phyloP scores from a whole-genome alignment of 2,113 vertebrate genomes.

The Mionectes macconnelli region DNA sequence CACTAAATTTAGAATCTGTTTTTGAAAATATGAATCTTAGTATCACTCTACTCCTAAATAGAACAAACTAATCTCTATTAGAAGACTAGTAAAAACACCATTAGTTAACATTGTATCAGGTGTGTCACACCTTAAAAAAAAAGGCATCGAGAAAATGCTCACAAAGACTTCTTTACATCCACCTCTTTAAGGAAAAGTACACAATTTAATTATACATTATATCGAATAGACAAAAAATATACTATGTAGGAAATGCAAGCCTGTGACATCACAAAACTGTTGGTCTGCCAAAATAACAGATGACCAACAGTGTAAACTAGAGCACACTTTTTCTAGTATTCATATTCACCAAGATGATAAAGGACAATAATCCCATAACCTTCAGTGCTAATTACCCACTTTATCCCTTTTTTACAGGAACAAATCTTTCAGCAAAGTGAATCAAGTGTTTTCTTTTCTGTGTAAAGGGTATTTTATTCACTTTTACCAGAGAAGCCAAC shows the following conservation, averaged over 20 bases:
- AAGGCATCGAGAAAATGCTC: background rate
- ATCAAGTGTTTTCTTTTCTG: background rate
- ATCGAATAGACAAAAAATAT: background rate
- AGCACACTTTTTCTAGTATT: background rate
- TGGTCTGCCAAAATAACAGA: background rate
- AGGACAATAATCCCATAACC: background rate
- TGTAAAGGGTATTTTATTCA: background rate
- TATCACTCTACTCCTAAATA: background rate
- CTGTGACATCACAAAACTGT: background rate
- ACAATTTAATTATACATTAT: background rate
- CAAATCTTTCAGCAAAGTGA: background rate
- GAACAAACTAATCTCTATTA: background rate
- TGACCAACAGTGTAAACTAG: background rate
- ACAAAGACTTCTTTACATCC: background rate
- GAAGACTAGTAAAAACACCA: background rate
- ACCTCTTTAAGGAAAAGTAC: background rate
- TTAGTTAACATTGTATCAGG: background rate
- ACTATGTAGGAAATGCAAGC: background rate
- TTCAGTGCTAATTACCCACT: background rate
- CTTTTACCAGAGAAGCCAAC: background rate
- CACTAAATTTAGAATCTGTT: background rate
- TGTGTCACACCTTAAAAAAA: background rate
- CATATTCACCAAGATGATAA: background rate
- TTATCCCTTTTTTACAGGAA: background rate
- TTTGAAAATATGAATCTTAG: background rate